A percentile compares a stretch with the other conserved stretches of the same genome.
Evolutionary conservation across 2,797 vertebrate species (phyloP).

Genomic region (Taenioides sp.): DNA sequence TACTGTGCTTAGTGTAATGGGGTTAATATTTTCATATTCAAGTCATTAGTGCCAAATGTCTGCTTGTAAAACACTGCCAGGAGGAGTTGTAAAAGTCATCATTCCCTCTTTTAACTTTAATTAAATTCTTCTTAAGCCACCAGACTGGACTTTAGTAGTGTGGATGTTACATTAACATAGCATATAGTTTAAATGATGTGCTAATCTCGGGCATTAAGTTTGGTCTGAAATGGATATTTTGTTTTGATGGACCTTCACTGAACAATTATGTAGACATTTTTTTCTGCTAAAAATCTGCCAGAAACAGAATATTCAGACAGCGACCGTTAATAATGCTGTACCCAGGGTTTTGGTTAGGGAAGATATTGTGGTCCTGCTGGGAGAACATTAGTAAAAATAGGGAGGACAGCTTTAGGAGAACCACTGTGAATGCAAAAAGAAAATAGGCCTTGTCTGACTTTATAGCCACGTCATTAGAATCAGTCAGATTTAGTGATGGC

Average conservation of each 20-base stretch:
- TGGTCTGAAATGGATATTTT: slow-evolving; percentile 1
- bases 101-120: slow-evolving; percentile 59
- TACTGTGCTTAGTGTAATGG: slow-evolving; percentile 49
- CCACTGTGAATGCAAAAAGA: slow-evolving; percentile 3
- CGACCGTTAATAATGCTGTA: not conserved
- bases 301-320: no score
- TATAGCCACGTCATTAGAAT: slow-evolving; percentile 39
- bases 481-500: slow-evolving; percentile 18
- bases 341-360: not conserved
- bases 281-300: not conserved
- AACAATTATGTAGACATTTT: slow-evolving; percentile 4
- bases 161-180: slow-evolving; percentile 39
- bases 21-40: slow-evolving; percentile 63
- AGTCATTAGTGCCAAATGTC: slow-evolving; percentile 63
- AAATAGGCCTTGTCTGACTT: slow-evolving; percentile 24
- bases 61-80: slow-evolving; percentile 59
- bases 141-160: slow-evolving; percentile 45
- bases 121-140: slow-evolving; percentile 61
- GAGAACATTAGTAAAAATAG: not conserved
- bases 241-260: not conserved
- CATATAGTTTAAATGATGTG: slow-evolving; percentile 32
- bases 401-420: slow-evolving; percentile 9
- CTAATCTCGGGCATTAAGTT: slow-evolving; percentile 45
- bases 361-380: not conserved
- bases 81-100: slow-evolving; percentile 61